Base-by-base conservation (phyloP, 2,888 invertebrate species). In the Acanthopleura granulata region DNA sequence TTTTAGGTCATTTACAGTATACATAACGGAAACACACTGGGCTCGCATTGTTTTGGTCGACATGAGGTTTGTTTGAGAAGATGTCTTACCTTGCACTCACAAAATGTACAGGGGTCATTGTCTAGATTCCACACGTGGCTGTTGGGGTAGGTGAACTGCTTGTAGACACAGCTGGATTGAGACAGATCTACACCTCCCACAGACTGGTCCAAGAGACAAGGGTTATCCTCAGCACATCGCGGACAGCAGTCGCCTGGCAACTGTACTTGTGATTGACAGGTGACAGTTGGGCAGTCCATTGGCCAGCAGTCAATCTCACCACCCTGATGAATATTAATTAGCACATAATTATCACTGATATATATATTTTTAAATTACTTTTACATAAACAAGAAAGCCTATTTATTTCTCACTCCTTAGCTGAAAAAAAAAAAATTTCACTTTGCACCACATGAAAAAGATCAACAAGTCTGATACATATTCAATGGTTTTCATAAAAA, bases 291-390 rank as follows among this genome's bases (percentile, higher is more conserved):
- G 91, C 96, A 96, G 89, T 94, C 94, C 90, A 95, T 93, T 87
- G 95, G 94, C 95, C 95, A 96, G 90, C 96, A 96, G 92, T 96
- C 96, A 84, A 95, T 94, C 91, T 96, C 95, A 73, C 96, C 96
- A 86, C 94, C 93, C 94, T 95, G 91, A 50, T 76, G 91, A 57
- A 57, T 40, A 40, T 40, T 40, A 40, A 9, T 6, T 40, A 6
- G 40, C n/a, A n/a, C n/a, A n/a, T 40, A 40, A 40, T 9, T 40
- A 9, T 9, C 40, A 40, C 9, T 40, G 9, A 40, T 9, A 40
- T 40, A 6, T 40, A 40, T 9, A 40, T 40, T 40, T 40, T 40
- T 40, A 40, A 40, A 3, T 40, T 40, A 6, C 9, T 40, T 40
- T 40, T 40, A 40, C 9, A 40, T 40, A 40, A 40, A 40, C 9